Conservation (phyloP, 2,797 vertebrate genomes). For the Chlorospingus semifuscus region DNA sequence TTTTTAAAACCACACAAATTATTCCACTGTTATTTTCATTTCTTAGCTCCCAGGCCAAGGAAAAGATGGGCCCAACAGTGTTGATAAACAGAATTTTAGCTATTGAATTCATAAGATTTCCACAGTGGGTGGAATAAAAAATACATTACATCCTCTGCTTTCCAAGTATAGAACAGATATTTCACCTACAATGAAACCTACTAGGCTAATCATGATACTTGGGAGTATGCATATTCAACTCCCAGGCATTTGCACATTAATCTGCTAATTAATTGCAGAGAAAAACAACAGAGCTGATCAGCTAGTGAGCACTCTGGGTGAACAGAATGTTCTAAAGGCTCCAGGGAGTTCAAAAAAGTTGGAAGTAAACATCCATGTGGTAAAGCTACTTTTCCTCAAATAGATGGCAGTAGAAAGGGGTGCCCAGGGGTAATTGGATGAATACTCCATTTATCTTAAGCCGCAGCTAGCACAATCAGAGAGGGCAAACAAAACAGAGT, state of each 20-base stretch:
- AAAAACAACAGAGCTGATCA: background rate
- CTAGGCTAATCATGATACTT: background rate
- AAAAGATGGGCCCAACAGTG: background rate
- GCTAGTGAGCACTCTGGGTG: background rate
- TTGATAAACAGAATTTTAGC: background rate
- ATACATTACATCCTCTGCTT: background rate
- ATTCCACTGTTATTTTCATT: background rate
- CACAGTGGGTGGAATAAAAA: background rate
- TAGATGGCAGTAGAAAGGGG: background rate
- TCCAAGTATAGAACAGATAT: background rate
- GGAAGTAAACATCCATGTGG: background rate
- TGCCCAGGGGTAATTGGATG: background rate
- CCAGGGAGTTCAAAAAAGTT: background rate
- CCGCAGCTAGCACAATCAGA: background rate
- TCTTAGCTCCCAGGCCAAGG: background rate
- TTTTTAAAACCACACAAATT: background rate
- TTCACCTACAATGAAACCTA: conserved; percentile 18
- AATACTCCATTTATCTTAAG: background rate
- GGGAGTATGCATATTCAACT: background rate
- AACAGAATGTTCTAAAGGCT: background rate
- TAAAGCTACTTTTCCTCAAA: background rate
- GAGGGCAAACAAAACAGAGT: conserved; percentile 30
- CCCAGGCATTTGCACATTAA: background rate
- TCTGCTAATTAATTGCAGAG: background rate
- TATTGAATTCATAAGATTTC: background rate